Evolutionary conservation across 2,113 vertebrate genomes (phyloP).

Genomic region (Lamprotornis superbus): DNA sequence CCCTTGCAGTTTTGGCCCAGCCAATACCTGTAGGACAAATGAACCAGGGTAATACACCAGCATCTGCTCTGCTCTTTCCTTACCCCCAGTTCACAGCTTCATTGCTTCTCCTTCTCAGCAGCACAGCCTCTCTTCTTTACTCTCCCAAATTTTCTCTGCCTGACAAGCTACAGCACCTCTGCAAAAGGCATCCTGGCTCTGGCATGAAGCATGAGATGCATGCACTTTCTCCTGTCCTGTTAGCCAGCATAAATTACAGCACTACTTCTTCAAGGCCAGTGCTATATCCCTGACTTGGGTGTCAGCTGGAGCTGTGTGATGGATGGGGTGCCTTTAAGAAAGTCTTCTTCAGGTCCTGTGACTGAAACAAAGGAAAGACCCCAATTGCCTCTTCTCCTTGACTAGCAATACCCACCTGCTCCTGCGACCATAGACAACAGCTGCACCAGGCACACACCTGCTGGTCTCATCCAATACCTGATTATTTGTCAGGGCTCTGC

Average conservation of each 20-base stretch:
- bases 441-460: rapidly evolving
- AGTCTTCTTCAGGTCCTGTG: not conserved
- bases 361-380: not conserved
- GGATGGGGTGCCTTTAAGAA: not conserved
- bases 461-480: not conserved
- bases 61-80: not conserved
- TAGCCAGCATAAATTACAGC: not conserved
- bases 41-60: not conserved
- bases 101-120: not conserved
- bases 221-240: not conserved
- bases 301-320: not conserved
- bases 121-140: not conserved
- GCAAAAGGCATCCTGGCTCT: not conserved
- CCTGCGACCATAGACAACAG: not conserved
- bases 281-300: not conserved
- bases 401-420: not conserved
- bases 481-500: not conserved
- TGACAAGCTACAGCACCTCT: not conserved
- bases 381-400: not conserved
- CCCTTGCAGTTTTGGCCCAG: not conserved
- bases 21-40: not conserved
- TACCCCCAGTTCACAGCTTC: rapidly evolving
- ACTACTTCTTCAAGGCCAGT: not conserved
- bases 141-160: not conserved
- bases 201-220: not conserved